phyloP scores from a whole-genome alignment of 23 tunicate genomes.

The Aplidium turbinatum region DNA sequence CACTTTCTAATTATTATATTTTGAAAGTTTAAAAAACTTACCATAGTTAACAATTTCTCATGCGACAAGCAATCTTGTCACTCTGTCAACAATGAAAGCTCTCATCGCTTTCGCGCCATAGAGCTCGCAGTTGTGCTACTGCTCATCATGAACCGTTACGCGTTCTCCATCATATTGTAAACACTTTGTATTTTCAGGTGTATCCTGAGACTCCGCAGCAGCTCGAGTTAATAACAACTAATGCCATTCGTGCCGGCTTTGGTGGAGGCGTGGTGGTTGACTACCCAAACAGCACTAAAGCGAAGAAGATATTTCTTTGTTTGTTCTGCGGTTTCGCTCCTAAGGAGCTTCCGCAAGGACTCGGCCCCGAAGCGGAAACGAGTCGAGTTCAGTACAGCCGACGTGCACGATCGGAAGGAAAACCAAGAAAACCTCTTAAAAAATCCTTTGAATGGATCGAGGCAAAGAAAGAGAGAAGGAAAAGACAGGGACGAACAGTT shows the following conservation, averaged over 20 bases:
- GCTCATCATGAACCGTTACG: no score
- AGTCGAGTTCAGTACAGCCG: constrained; percentile 22
- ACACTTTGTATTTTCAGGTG: constrained; percentile 46
- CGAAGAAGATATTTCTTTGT: constrained; percentile 96
- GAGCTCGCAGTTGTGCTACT: no score
- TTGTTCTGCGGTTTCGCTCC: constrained; percentile 79
- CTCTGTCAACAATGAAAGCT: no score
- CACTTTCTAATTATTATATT: no score
- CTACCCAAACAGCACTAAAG: constrained; percentile 95
- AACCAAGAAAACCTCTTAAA: constrained; percentile 31
- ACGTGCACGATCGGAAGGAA: neutral
- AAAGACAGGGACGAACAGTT: constrained; percentile 70
- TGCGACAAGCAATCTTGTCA: no score
- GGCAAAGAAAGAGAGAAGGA: constrained; percentile 80
- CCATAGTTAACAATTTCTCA: no score
- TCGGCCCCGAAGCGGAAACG: constrained; percentile 45
- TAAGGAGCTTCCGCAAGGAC: constrained; percentile 66
- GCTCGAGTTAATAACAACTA: constrained; percentile 84
- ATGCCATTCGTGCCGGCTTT: constrained; percentile 94
- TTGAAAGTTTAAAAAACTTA: no score
- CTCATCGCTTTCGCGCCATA: no score
- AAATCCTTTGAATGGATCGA: constrained; percentile 79
- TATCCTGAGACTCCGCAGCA: constrained; percentile 98
- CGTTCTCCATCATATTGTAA: no score
- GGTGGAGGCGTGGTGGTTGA: constrained; percentile 98